These are phyloP conservation scores for Drosophila incognita DNA, from an alignment of 2,888 invertebrate species.

Conservation along the genomic window DNA sequence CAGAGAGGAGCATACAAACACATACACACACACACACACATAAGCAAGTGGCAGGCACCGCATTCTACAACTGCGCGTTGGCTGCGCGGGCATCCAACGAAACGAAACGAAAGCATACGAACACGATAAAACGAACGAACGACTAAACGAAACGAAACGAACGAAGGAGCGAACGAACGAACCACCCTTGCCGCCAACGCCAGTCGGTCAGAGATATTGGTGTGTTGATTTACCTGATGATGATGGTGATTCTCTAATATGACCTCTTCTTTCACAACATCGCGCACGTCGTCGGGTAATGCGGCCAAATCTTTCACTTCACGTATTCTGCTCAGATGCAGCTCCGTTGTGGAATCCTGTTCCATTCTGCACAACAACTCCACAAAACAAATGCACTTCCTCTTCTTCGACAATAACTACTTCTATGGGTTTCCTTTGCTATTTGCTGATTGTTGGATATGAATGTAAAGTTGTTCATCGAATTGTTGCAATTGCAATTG, in stretches of 20 bases:
- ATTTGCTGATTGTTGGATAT: constrained; percentile 47
- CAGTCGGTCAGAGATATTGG: constrained; percentile 38
- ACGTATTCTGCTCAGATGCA: constrained; percentile 83
- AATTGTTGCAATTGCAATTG: constrained; percentile 75
- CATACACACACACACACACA: constrained; percentile 25
- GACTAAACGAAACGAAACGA: constrained; percentile 29
- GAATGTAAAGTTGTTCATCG: constrained; percentile 62
- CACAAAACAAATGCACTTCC: constrained; percentile 54
- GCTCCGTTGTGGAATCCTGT: constrained; percentile 81
- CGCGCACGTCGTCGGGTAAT: constrained; percentile 80
- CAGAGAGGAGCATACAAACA: constrained; percentile 36
- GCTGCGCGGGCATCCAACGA: constrained; percentile 68
- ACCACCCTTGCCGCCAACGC: constrained; percentile 62
- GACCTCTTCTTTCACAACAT: constrained; percentile 83
- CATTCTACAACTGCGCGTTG: constrained; percentile 72
- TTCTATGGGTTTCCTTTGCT: constrained; percentile 40
- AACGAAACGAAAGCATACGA: constrained; percentile 18
- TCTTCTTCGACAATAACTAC: constrained; percentile 45
- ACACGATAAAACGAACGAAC: constrained; percentile 29
- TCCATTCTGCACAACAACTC: constrained; percentile 77
- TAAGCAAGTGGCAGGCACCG: constrained; percentile 36
- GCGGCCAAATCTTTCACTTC: constrained; percentile 81
- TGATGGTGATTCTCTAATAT: constrained; percentile 80
- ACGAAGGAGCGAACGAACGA: constrained; percentile 38
- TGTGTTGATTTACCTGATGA: constrained; percentile 71